A percentile compares a stretch with the other conserved stretches of the same genome.
phyloP scores from a whole-genome alignment of 2,113 vertebrate species.

The Todiramphus saurophagus region DNA sequence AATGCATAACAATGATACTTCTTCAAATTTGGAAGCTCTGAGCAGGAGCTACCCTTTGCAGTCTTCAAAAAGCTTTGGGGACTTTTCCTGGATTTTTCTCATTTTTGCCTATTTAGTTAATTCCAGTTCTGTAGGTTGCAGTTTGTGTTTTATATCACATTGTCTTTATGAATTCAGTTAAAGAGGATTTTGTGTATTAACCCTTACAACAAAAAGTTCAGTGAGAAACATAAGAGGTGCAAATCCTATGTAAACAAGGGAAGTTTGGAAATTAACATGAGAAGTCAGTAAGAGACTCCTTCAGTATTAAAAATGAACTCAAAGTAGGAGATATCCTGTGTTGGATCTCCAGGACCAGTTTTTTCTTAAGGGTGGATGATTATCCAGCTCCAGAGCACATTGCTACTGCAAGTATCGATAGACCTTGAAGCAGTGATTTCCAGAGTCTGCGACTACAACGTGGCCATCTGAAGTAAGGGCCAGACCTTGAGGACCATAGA shows the following conservation, averaged over 20 bases:
- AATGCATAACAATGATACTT: slow-evolving; percentile 55
- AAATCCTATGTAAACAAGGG: slow-evolving; percentile 76
- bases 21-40: slow-evolving; percentile 70
- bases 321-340: slow-evolving; percentile 60
- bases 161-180: slow-evolving; percentile 59
- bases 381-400: neutral
- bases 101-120: slow-evolving; percentile 64
- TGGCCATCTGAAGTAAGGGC: slow-evolving; percentile 95
- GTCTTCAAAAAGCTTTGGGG: slow-evolving; percentile 58
- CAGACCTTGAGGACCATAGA: slow-evolving; percentile 96
- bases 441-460: slow-evolving; percentile 96
- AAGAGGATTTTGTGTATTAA: slow-evolving; percentile 56
- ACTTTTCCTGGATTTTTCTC: slow-evolving; percentile 34
- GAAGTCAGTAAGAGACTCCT: slow-evolving; percentile 65
- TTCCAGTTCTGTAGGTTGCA: slow-evolving; percentile 66
- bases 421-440: slow-evolving; percentile 98
- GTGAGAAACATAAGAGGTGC: slow-evolving; percentile 66
- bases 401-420: slow-evolving; percentile 93
- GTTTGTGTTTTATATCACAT: slow-evolving; percentile 66
- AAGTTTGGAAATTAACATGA: slow-evolving; percentile 70
- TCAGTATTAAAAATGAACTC: slow-evolving; percentile 59
- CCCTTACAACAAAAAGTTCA: slow-evolving; percentile 57
- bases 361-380: neutral
- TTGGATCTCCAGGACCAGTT: slow-evolving; percentile 54
- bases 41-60: slow-evolving; percentile 61